Conservation (phyloP, 1,140 invertebrate genomes). For the Drosophila obscura region DNA sequence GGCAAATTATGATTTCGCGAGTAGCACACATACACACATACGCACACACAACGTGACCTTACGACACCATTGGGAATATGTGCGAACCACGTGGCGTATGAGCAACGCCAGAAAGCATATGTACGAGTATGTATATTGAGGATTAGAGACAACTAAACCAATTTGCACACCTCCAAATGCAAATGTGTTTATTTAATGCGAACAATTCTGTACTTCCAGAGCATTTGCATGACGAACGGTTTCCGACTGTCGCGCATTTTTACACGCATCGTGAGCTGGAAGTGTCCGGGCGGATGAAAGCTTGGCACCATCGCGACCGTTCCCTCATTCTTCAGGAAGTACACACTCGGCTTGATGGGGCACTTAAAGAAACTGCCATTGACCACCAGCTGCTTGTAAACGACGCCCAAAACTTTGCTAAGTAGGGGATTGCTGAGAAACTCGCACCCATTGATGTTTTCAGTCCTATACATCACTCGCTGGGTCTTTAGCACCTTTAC, state of each 20-base stretch:
- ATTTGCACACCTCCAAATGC: constrained; percentile 39
- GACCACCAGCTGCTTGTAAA: constrained; percentile 42
- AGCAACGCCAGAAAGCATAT: constrained; percentile 21
- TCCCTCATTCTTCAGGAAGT: constrained; percentile 17
- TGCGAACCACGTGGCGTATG: constrained; percentile 45
- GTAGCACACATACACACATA: constrained; percentile 26
- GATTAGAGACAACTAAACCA: constrained; percentile 44
- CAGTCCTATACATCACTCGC: constrained; percentile 30
- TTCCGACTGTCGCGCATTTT: constrained; percentile 13
- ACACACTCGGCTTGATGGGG: constrained; percentile 39
- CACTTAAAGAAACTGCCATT: constrained; percentile 55
- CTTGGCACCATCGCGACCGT: not conserved
- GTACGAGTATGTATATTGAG: not conserved
- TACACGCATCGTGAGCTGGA: constrained; percentile 17
- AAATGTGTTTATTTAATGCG: constrained; percentile 53
- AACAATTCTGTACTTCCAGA: constrained; percentile 46
- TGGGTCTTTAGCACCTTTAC: constrained; percentile 18
- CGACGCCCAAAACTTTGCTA: constrained; percentile 8
- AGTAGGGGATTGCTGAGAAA: constrained; percentile 37
- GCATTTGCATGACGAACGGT: constrained; percentile 48
- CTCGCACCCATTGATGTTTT: constrained; percentile 38
- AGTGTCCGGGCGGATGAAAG: constrained; percentile 29
- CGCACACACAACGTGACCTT: constrained; percentile 42
- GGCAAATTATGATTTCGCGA: constrained; percentile 74
- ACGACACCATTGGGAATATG: constrained; percentile 57